Evolutionary conservation across 2,888 invertebrate species (phyloP).

Genomic region (Fragum fragum): DNA sequence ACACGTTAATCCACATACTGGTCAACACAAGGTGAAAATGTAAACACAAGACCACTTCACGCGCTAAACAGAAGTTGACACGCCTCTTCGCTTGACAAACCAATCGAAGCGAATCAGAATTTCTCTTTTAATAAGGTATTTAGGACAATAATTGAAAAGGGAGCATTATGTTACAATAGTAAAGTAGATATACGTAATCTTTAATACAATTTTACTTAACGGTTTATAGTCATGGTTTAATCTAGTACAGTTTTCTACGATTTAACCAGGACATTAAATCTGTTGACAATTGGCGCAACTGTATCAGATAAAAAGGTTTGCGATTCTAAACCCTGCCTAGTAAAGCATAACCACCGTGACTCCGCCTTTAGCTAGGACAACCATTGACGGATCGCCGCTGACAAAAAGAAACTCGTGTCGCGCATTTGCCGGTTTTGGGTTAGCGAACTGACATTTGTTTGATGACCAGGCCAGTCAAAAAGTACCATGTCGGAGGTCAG

Average conservation of each 20-base stretch:
- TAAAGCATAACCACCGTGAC: too few species aligned
- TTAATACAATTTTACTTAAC: not conserved
- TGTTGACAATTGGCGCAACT: too few species aligned
- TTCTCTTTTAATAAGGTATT: not conserved
- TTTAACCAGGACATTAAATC: too few species aligned
- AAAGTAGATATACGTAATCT: constrained; percentile 6
- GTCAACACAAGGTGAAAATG: constrained; percentile 49
- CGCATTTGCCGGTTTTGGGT: too few species aligned
- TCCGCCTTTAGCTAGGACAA: too few species aligned
- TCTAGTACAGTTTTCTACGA: not conserved
- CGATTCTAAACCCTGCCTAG: too few species aligned
- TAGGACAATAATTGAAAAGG: constrained; percentile 1
- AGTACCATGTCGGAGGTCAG: too few species aligned
- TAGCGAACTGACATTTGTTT: too few species aligned
- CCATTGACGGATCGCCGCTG: too few species aligned
- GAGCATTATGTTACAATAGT: not conserved
- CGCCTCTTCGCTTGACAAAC: constrained; percentile 39
- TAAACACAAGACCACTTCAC: constrained; percentile 53
- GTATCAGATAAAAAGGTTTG: too few species aligned
- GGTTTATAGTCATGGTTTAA: not conserved
- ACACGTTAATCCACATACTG: constrained; percentile 27
- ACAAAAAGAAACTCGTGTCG: too few species aligned
- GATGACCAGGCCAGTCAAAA: too few species aligned
- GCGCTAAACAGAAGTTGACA: constrained; percentile 53
- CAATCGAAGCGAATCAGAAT: constrained; percentile 31